Base-by-base conservation (phyloP, 2,113 vertebrate species). In the Halichoeres trimaculatus region DNA sequence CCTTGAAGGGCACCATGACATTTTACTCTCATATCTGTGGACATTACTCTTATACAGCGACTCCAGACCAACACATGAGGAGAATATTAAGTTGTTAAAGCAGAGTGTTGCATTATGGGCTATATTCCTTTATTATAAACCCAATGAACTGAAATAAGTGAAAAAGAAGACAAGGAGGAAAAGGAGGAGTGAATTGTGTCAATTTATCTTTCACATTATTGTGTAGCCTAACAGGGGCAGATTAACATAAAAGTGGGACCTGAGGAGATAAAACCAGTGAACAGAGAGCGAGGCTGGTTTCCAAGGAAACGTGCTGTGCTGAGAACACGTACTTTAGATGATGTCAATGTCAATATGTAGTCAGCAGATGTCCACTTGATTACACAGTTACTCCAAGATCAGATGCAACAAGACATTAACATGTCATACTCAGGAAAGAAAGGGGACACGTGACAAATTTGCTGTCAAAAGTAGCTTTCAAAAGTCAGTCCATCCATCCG, bases 241-340 rank as follows among this genome's bases (percentile, higher is more conserved):
- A 63, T 77, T 43, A 47, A 72, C 58, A 56, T 36, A 71, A 53
- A 60, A 57, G 62, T 14, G 34, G 43, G 61, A 63, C 50, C 57
- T 13, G 3, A 63, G 68, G 58, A 78, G 66, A 80, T 88, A 55
- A 88, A 75, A 83, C 70, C 53, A 53, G 50, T 23, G 73, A 48
- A 68, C 64, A 68, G 59, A 78, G 72, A 68, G 59, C 45, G 43
- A 16, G 52, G 48, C 81, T 62, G n/a, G 89, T 90, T 86, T 89
- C 82, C 85, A 90, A 74, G 90, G 85, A 71, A 87, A 91, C 81
- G 20, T 43, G 70, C 58, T 48, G 67, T 36, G 53, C 73, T 38
- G 40, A 45, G 51, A 82, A 73, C 54, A 74, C 52, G 55, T 75
- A 23, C 62, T 63, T 81, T 83, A 60, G 62, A 74, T 74, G 53